Evolutionary conservation across 2,888 invertebrate genomes (phyloP), one percentile per base, ranked within the genome.

Genomic region (Tachina grossa): DNA sequence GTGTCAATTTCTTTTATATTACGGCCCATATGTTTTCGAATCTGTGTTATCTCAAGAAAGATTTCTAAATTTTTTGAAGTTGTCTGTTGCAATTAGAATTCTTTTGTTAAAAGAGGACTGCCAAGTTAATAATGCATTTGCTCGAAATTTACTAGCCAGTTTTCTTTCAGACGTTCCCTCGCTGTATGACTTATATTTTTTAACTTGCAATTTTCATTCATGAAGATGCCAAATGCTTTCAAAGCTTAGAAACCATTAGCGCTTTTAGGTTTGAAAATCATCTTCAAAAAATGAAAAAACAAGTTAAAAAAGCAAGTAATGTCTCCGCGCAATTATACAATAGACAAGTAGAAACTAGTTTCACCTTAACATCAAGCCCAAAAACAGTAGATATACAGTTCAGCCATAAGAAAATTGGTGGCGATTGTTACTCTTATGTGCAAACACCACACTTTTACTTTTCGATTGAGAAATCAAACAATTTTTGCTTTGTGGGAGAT

Each of bases 401-500:
- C 53, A 55, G 19, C 19, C 16, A 55, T 55, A 55, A 55, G 53
- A 55, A 55, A 19, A n/a, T n/a, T n/a, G n/a, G n/a, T n/a, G n/a
- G n/a, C n/a, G n/a, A 63, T 63, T 31, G 31, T 31, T 31, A 31
- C 31, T 31, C 31, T 31, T 31, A 31, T 31, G 31, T 31, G 31
- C 31, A 31, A 31, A 31, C 31, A 3, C 31, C 31, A 31, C 2
- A 31, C 31, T 31, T 31, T 31, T 31, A 31, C 31, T 31, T 31
- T 31, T 31, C 31, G 31, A 31, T 31, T 31, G 31, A 4, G 31
- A 31, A 31, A 31, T n/a, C 45, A 45, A 63, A 63, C 10, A 63
- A 61, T 61, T 61, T 61, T 61, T 61, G 63, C 11, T 43, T 59
- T 43, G 63, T 63, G 43, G 39, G 57, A 13, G 57, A 39, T 59